phyloP scores from a whole-genome alignment of 2,797 vertebrate species.

The Hirundo rustica region DNA sequence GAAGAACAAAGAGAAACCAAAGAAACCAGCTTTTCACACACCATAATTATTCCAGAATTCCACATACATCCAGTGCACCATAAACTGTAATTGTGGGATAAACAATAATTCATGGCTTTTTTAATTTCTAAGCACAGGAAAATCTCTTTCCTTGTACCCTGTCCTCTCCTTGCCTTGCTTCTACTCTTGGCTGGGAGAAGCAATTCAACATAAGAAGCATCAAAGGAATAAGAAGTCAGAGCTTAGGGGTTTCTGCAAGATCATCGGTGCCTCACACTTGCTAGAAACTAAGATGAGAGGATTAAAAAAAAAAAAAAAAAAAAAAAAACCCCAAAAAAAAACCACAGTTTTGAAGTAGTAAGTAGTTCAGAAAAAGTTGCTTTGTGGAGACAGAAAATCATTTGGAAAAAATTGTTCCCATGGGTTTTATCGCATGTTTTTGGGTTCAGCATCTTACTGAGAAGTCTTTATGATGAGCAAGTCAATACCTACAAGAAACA shows the following conservation, averaged over 20 bases:
- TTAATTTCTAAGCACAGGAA: neutral
- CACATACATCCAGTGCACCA: neutral
- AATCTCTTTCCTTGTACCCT: neutral
- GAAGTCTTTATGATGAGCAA: neutral
- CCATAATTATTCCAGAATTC: neutral
- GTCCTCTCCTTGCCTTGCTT: neutral
- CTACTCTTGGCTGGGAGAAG: neutral
- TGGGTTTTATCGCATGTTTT: neutral
- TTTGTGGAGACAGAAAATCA: neutral
- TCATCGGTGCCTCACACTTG: neutral
- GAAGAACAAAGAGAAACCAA: neutral
- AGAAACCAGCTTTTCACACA: neutral
- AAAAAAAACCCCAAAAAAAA: no score
- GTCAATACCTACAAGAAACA: neutral
- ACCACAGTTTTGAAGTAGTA: neutral
- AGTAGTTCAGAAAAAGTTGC: neutral
- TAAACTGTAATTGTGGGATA: neutral
- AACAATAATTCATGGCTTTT: neutral
- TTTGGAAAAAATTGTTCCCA: neutral
- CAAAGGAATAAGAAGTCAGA: conserved; percentile 23
- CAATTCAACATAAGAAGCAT: neutral
- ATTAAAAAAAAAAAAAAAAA: neutral
- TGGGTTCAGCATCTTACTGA: neutral
- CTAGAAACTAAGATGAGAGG: conserved; percentile 11
- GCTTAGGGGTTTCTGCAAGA: neutral